Evolutionary conservation across 2,113 vertebrate genomes (phyloP).

Genomic region (Muscicapa adusta): DNA sequence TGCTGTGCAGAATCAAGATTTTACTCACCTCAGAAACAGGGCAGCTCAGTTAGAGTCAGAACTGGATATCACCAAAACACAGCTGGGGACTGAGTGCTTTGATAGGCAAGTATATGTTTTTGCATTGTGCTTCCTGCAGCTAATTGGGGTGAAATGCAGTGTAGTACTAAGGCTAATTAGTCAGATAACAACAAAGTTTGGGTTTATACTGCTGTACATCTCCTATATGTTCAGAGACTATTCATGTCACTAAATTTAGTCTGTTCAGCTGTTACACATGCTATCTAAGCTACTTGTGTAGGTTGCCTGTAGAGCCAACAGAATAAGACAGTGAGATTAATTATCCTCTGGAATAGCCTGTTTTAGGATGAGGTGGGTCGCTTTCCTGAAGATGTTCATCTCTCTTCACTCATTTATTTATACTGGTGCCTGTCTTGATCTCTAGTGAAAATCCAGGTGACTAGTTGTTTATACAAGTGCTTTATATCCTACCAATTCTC

Average conservation of each 20-base stretch:
- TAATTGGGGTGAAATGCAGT: not conserved
- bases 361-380: not conserved
- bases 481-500: not conserved
- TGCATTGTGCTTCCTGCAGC: not conserved
- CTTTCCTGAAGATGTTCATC: not conserved
- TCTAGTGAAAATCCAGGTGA: not conserved
- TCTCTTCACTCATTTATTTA: not conserved
- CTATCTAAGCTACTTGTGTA: not conserved
- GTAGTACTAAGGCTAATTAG: not conserved
- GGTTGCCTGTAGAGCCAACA: not conserved
- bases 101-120: slow-evolving; percentile 72
- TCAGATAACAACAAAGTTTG: not conserved
- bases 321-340: not conserved
- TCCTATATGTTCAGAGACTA: not conserved
- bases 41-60: slow-evolving; percentile 73
- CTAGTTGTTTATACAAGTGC: not conserved
- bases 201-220: not conserved
- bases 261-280: not conserved
- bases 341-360: not conserved
- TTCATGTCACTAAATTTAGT: not conserved
- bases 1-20: slow-evolving; percentile 66
- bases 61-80: slow-evolving; percentile 76
- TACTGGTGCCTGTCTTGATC: not conserved
- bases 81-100: slow-evolving; percentile 75
- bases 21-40: slow-evolving; percentile 76